Conservation (phyloP, 1,140 invertebrate genomes). For the Pseudomyrmex gracilis region DNA sequence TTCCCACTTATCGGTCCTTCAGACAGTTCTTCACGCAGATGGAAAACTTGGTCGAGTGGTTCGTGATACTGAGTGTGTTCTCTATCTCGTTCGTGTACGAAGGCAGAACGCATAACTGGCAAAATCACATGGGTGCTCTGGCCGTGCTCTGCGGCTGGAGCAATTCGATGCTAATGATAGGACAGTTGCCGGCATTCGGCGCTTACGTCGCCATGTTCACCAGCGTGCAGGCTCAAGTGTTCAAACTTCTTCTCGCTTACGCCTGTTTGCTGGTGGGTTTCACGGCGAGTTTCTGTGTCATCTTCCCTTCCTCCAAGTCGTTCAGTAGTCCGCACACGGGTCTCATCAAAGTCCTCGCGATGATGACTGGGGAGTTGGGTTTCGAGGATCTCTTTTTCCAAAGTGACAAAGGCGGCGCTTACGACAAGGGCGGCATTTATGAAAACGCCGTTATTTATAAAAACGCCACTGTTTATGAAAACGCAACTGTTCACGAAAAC, state of each 20-base stretch:
- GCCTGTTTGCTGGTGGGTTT: conserved; percentile 94
- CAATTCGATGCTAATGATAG: conserved; percentile 95
- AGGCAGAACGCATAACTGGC: conserved; percentile 92
- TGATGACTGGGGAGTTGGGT: conserved; percentile 95
- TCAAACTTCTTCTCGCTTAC: conserved; percentile 93
- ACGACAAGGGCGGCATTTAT: conserved; percentile 87
- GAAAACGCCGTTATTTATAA: conserved; percentile 46
- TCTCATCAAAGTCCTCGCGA: conserved; percentile 93
- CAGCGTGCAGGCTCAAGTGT: conserved; percentile 93
- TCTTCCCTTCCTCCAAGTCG: conserved; percentile 92
- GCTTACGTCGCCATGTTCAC: conserved; percentile 96
- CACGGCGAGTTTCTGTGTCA: conserved; percentile 94
- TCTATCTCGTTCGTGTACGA: conserved; percentile 92
- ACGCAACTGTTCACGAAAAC: too few relatives aligned
- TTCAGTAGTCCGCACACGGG: conserved; percentile 92
- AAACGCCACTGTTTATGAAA: too few relatives aligned
- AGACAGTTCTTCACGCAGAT: conserved; percentile 92
- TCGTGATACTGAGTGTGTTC: conserved; percentile 92
- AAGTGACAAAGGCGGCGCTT: conserved; percentile 85
- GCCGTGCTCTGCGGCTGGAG: conserved; percentile 94
- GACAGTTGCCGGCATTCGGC: conserved; percentile 93
- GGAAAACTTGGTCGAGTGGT: conserved; percentile 94
- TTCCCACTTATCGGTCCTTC: conserved; percentile 91
- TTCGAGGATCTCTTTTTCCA: conserved; percentile 88
- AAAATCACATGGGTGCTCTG: conserved; percentile 92